Evolutionary conservation across 2,797 vertebrate genomes (phyloP).

Genomic region (Danio aesculapii): DNA sequence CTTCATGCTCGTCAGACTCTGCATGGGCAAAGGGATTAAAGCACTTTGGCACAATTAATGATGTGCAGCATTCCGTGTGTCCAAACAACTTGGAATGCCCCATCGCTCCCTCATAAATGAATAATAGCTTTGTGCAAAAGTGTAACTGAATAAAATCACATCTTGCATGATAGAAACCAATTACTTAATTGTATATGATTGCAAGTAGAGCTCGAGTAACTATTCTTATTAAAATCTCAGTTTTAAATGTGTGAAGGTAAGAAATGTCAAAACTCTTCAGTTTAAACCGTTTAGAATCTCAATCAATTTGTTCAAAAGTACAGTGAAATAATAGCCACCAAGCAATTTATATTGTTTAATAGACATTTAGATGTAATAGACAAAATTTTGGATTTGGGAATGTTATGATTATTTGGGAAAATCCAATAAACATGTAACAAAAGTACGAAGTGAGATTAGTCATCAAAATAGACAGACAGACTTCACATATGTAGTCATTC

Average conservation of each 20-base stretch:
- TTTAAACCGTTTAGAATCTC: neutral
- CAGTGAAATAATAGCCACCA: neutral
- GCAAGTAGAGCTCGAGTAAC: neutral
- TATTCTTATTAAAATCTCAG: neutral
- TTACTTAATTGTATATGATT: neutral
- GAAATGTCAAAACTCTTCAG: neutral
- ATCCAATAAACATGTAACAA: too few relatives aligned
- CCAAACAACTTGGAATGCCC: slow-evolving; percentile 68
- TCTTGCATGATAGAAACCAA: neutral
- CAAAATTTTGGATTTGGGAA: too few relatives aligned
- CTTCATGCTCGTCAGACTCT: slow-evolving; percentile 53
- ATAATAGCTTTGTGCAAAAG: slow-evolving; percentile 65
- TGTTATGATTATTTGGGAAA: too few relatives aligned
- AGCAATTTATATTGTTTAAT: too few relatives aligned
- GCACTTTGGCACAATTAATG: slow-evolving; percentile 68
- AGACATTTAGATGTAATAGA: too few relatives aligned
- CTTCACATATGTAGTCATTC: too few relatives aligned
- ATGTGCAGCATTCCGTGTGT: slow-evolving; percentile 59
- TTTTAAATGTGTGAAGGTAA: neutral
- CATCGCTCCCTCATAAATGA: slow-evolving; percentile 72
- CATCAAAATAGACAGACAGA: too few relatives aligned
- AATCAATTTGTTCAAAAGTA: neutral
- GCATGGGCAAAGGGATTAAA: slow-evolving; percentile 61
- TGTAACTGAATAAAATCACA: slow-evolving; percentile 34
- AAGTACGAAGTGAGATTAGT: too few relatives aligned